These are phyloP conservation scores for Leiothrix lutea DNA, from an alignment of 2,113 vertebrate genomes.

Conservation along the genomic window DNA sequence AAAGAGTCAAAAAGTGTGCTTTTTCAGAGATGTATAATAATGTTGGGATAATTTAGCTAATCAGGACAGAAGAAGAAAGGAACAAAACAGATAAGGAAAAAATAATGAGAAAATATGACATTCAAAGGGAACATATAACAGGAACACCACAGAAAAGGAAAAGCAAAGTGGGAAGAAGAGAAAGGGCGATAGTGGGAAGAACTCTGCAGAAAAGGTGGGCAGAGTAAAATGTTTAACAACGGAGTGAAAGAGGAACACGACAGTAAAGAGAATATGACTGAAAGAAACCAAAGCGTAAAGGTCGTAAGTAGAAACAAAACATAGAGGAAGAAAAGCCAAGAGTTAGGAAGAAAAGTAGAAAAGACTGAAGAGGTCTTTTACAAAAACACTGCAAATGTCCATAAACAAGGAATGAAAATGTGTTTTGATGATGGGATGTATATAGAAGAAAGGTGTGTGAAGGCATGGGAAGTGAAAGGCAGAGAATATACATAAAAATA, in stretches of 20 bases:
- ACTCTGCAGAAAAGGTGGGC: background rate
- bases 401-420: background rate
- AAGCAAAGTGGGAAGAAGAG: background rate
- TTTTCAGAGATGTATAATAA: background rate
- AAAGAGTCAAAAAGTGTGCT: background rate
- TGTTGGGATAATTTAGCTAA: background rate
- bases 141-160: background rate
- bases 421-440: background rate
- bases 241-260: background rate
- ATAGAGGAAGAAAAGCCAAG: background rate
- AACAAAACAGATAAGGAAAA: background rate
- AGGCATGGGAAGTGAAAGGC: background rate
- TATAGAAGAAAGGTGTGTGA: background rate
- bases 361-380: background rate
- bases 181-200: background rate
- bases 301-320: background rate
- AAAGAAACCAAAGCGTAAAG: background rate
- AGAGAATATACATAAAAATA: background rate
- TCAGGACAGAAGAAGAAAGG: background rate
- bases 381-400: background rate
- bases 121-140: background rate
- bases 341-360: background rate
- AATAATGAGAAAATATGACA: background rate
- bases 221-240: background rate
- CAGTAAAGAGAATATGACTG: background rate